Base-by-base conservation (phyloP, 1,140 invertebrate species). In the Drosophila sturtevanti region DNA sequence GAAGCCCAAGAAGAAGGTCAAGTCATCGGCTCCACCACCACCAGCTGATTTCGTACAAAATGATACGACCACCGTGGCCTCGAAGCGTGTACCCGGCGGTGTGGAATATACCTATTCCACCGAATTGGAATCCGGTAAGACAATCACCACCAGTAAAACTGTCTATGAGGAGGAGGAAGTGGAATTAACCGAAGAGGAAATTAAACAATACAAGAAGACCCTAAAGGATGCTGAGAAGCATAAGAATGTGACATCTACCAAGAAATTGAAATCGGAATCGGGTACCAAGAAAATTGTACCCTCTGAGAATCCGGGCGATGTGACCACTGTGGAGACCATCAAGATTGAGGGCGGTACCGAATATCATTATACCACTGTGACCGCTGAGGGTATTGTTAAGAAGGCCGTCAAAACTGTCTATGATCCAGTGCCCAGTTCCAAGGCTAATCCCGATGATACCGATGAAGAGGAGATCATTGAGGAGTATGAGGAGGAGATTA, bases 201-300 rank as follows among this genome's bases (percentile, higher is more conserved):
- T 91, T 58, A 69, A n/a, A 16, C 66, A 76, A 55, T 91, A 91
- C 59, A 90, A 91, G 80, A 91, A 91, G 69, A 89, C 87, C 14
- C 63, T 91, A 0, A 91, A 91, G 79, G 90, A 91, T n/a, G 90
- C 90, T 12, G 89, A 91, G 63, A 91, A 91, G 76, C 90, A 86
- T 52, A 91, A 91, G 79, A 91, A 91, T 35, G 78, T 91, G 38
- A 91, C 85, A 67, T 77, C 72, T 59, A 81, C 90, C 63, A 91
- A 91, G 79, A 91, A 90, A 54, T 67, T 91, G 0, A 80, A 78
- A 68, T 91, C 90, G 4, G 89, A 91, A 66, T 91, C 90, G 37
- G 90, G 90, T 52, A 91, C 90, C 66, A 91, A 91, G 81, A 91
- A 91, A 72, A 72, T 91, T 37, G 90, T 92, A 14, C 90, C 90